A percentile compares a stretch with the other conserved stretches of the same genome.
These are phyloP conservation scores for Isoperla grammatica DNA, from an alignment of 2,888 invertebrate species.

Conservation along the genomic window DNA sequence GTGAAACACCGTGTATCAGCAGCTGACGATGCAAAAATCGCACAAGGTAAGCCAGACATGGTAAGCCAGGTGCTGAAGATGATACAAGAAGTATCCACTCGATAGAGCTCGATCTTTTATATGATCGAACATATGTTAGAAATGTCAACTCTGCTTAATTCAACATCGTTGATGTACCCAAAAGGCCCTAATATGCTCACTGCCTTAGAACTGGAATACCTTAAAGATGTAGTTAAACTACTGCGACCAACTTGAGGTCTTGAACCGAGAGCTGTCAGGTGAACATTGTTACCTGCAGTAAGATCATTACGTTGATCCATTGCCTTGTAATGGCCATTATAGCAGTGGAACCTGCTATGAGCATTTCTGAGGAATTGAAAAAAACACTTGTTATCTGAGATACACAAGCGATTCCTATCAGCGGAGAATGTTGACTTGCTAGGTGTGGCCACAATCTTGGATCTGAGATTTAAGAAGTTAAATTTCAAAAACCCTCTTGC, in stretches of 20 bases:
- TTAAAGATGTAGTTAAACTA: conserved; percentile 26
- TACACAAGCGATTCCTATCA: neutral
- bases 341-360: neutral
- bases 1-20: too few relatives aligned
- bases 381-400: neutral
- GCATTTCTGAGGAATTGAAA: neutral
- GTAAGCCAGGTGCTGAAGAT: too few relatives aligned
- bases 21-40: too few relatives aligned
- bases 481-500: too few relatives aligned
- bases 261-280: conserved; percentile 31
- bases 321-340: conserved; percentile 14
- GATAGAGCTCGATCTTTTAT: too few relatives aligned
- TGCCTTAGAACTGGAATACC: conserved; percentile 26
- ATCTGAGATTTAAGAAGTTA: too few relatives aligned
- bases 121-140: neutral
- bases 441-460: too few relatives aligned
- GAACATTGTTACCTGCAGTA: conserved; percentile 30
- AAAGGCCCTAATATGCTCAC: conserved; percentile 29
- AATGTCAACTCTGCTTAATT: neutral
- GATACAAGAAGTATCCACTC: too few relatives aligned
- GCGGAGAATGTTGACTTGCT: too few relatives aligned
- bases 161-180: conserved; percentile 27
- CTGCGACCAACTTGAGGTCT: conserved; percentile 30
- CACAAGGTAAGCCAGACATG: too few relatives aligned
- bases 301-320: conserved; percentile 30